Conservation (phyloP, 2,888 invertebrate species). For the Latheticus oryzae region DNA sequence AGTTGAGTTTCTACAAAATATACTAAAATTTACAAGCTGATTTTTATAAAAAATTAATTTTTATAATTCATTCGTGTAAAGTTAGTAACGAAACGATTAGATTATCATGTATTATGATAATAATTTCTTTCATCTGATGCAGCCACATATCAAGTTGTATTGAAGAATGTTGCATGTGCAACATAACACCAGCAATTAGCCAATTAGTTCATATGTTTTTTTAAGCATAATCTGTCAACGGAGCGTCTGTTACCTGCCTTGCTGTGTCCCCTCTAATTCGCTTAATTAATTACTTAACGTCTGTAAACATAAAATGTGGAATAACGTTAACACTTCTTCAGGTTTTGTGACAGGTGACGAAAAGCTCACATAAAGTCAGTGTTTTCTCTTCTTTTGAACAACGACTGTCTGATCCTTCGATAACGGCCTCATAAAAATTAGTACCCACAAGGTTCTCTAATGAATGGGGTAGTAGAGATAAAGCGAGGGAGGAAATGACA, state of each 20-base stretch:
- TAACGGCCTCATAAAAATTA: constrained; percentile 42
- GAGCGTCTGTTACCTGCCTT: constrained; percentile 28
- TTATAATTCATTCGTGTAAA: too few species aligned
- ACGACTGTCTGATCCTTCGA: constrained; percentile 45
- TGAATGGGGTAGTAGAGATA: constrained; percentile 39
- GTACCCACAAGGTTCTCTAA: constrained; percentile 41
- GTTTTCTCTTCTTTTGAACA: constrained; percentile 47
- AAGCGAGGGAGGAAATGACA: constrained; percentile 37
- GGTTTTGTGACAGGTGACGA: constrained; percentile 50
- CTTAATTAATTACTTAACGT: constrained; percentile 38
- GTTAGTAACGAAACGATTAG: constrained; percentile 29
- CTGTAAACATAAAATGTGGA: constrained; percentile 35
- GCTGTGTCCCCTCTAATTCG: constrained; percentile 32
- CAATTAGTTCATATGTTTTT: constrained; percentile 31
- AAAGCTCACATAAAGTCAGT: constrained; percentile 49
- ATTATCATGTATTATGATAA: constrained; percentile 31
- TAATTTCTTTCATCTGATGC: constrained; percentile 2
- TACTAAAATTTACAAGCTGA: too few species aligned
- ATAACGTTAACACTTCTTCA: constrained; percentile 37
- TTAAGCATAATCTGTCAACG: constrained; percentile 30
- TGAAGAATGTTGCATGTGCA: constrained; percentile 16
- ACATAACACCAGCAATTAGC: constrained; percentile 32
- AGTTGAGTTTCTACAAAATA: too few species aligned
- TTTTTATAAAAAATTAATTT: too few species aligned
- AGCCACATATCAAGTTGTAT: background rate